These are phyloP conservation scores for Intellagama lesueurii DNA, from an alignment of 2,797 vertebrate species.

Conservation along the genomic window DNA sequence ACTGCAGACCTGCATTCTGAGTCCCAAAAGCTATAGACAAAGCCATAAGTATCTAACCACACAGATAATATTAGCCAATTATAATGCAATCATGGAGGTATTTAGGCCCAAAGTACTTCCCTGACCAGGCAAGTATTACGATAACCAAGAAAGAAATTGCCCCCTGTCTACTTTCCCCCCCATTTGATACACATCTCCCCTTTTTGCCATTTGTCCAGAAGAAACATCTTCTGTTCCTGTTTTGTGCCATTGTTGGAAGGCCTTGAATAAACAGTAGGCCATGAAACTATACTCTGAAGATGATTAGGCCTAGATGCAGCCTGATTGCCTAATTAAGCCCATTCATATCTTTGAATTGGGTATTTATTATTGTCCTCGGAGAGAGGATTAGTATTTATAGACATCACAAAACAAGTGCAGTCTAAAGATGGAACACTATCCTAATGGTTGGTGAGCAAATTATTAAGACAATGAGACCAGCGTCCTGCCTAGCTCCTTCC, in stretches of 20 bases:
- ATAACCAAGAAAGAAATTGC: background rate
- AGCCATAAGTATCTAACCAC: background rate
- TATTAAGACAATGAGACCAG: conserved; percentile 22
- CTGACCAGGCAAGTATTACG: background rate
- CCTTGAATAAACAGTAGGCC: conserved; percentile 47
- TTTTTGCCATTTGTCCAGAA: conserved; percentile 28
- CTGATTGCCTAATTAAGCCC: conserved; percentile 58
- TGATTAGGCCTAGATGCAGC: conserved; percentile 52
- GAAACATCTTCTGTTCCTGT: conserved; percentile 26
- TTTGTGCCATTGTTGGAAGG: conserved; percentile 33
- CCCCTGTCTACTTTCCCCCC: background rate
- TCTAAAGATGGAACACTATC: conserved; percentile 49
- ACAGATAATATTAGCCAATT: background rate
- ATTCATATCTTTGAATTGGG: conserved; percentile 44
- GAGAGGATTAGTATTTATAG: conserved; percentile 36
- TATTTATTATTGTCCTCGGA: conserved; percentile 38
- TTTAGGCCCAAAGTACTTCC: background rate
- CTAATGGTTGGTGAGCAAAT: conserved; percentile 48
- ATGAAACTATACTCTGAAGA: conserved; percentile 49
- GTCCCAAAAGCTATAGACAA: background rate
- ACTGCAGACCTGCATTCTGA: background rate
- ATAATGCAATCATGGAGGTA: background rate
- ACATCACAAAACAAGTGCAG: conserved; percentile 26
- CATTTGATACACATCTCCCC: conserved; percentile 22
- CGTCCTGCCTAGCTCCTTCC: conserved; percentile 32